Evolutionary conservation across 2,888 invertebrate species (phyloP), one percentile per base, ranked within the genome.

Genomic region (Rhorus exstirpatorius): DNA sequence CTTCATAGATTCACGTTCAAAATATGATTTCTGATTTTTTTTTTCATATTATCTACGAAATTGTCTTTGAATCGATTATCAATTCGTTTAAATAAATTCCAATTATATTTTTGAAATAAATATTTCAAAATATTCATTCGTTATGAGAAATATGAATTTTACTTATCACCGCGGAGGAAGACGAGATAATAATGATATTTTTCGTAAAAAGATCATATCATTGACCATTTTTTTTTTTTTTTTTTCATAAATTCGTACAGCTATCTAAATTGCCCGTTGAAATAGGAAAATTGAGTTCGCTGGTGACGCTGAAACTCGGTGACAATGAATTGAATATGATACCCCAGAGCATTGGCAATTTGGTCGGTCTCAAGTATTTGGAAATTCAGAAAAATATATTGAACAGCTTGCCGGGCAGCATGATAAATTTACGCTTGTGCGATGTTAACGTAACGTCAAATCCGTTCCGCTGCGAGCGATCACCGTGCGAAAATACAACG

Each of bases 341-440:
- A 74, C 97, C 97, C 0, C 94, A 95, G 61, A 95, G 95, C 14
- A 92, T 97, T 61, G 96, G 96, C 4, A 94, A 94, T 26, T 93
- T 96, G 58, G 63, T 17, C 2, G 67, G 79, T 92, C 93, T 88
- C 90, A 94, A 94, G 88, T 94, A 94, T 86, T 92, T 96, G 12
- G 94, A 94, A 76, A 90, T 95, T 49, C 94, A 95, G 0, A 92
- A 93, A 60, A 96, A 96, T 90, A 86, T 90, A 12, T 89, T 96
- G 53, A 84, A 89, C 46, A 91, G 91, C 55, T 90, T 96, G 72
- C 96, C 96, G n/a, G 95, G 95, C 74, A 95, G 95, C 86, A 91
- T 96, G 72, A 93, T 93, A 88, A 94, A 94, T 75, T 93, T 95
- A 83, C 91, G 89, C 2, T 89, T 96, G 38, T 93, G 94, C 74